Base-by-base conservation (phyloP, 2,113 vertebrate genomes). In the Leptosomus discolor region DNA sequence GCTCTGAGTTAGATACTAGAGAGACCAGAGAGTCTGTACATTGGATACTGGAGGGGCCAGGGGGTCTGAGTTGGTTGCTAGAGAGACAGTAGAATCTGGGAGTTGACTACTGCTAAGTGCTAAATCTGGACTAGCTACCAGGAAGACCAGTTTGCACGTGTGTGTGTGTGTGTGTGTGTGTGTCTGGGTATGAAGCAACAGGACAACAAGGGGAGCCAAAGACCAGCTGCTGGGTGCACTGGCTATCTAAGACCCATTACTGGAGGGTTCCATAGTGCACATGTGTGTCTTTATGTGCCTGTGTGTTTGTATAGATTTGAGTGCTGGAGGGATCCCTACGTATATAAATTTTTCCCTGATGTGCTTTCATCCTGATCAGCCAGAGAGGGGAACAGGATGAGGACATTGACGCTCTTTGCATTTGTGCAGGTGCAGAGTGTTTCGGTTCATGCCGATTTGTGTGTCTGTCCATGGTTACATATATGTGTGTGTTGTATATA, bases 361-460 rank as follows among this genome's bases (percentile, higher is more conserved):
- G 23, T 8, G 4, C 12, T 61, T 81, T 50, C 41, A 18, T 36
- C 37, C 50, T n/a, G 1, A 26, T 39, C 39, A 50, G 23, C 29
- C 34, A 45, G 23, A 32, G 15, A 61, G 53, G 15, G 30, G 15
- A 36, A 16, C 23, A 82, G 39, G 27, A 45, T 48, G 56, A 76
- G 45, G 16, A 39, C 45, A 3, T 7, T 50, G 32, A 20, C 43
- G 19, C 32, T 86, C 11, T 60, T 11, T 24, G 19, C 9, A 7
- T 32, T 51, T 53, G 24, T 1, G 2, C 0, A 0, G 60, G 39
- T 6, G 27, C 5, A 1, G n/a, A 58, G 15, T 3, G 0, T 45
- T 60, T 67, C 71, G 32, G 36, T n/a, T 65, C 24, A 2, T 50
- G 53, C 29, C 15, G 29, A 21, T 32, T 11, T 56, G 2, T 45